A percentile compares a stretch with the other conserved stretches of the same genome.
phyloP scores from a whole-genome alignment of 2,797 vertebrate genomes.

The Sebastes minor region DNA sequence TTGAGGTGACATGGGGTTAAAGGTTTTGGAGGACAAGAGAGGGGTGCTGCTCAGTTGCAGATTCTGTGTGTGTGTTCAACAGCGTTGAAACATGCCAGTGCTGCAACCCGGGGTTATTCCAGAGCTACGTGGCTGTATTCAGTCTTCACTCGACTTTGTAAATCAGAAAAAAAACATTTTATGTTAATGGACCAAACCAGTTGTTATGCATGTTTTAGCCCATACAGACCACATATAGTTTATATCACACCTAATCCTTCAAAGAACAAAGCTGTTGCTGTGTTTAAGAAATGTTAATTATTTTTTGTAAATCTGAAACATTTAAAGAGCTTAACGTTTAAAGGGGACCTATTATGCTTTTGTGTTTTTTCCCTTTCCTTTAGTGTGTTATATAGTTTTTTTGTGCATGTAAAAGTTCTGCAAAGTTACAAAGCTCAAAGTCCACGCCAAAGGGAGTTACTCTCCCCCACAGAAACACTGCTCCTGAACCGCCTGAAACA shows the following conservation, averaged over 20 bases:
- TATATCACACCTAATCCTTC: neutral
- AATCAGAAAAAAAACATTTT: neutral
- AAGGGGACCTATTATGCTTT: too few relatives aligned
- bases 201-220: neutral
- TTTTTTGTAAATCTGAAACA: neutral
- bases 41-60: neutral
- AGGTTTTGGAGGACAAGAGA: conserved; percentile 10
- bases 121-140: neutral
- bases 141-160: neutral
- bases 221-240: neutral
- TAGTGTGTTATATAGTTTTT: too few relatives aligned
- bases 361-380: too few relatives aligned
- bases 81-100: neutral
- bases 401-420: too few relatives aligned
- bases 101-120: neutral
- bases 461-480: too few relatives aligned
- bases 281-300: neutral
- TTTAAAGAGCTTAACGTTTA: too few relatives aligned
- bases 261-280: neutral
- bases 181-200: neutral
- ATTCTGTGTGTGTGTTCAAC: neutral
- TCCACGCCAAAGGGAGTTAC: too few relatives aligned
- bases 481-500: too few relatives aligned
- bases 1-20: conserved; percentile 28
- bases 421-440: too few relatives aligned